Percentiles rank a stretch among this genome's conserved stretches.
Evolutionary conservation across 2,113 vertebrate species (phyloP).

Genomic region (Eira barbara): DNA sequence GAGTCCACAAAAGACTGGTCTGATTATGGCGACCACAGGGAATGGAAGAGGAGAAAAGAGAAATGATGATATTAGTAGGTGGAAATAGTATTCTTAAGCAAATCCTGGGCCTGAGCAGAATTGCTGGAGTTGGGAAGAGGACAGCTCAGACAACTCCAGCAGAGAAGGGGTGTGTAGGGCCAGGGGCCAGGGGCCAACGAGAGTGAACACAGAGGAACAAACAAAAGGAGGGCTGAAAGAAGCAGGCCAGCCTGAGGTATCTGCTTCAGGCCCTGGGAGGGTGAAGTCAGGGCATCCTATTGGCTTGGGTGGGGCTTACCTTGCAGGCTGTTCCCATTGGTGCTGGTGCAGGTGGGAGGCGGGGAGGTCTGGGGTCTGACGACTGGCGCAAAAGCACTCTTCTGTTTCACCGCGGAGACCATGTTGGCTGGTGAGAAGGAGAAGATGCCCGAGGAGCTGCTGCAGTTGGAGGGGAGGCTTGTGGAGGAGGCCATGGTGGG

Average conservation of each 20-base stretch:
- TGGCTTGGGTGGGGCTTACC: slow-evolving; percentile 81
- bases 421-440: slow-evolving; percentile 99
- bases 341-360: slow-evolving; percentile 97
- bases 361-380: slow-evolving; percentile 97
- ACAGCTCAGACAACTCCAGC: slow-evolving; percentile 3
- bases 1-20: slow-evolving; percentile 95
- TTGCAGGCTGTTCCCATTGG: slow-evolving; percentile 97
- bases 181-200: not conserved
- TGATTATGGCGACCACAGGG: slow-evolving; percentile 85
- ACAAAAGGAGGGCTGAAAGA: slow-evolving; percentile 43
- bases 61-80: slow-evolving; percentile 80
- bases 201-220: not conserved
- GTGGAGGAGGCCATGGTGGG: slow-evolving; percentile 97
- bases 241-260: not conserved
- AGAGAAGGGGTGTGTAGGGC: not conserved
- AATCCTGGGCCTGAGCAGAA: slow-evolving; percentile 60
- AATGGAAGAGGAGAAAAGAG: slow-evolving; percentile 82
- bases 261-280: not conserved
- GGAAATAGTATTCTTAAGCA: slow-evolving; percentile 73
- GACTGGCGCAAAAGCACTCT: slow-evolving; percentile 98
- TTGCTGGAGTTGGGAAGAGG: slow-evolving; percentile 45
- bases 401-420: slow-evolving; percentile 98
- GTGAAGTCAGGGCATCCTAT: not conserved
- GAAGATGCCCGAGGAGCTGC: slow-evolving; percentile 97
- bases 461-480: slow-evolving; percentile 97